Conservation (phyloP, 2,797 vertebrate species). For the Chanos chanos region DNA sequence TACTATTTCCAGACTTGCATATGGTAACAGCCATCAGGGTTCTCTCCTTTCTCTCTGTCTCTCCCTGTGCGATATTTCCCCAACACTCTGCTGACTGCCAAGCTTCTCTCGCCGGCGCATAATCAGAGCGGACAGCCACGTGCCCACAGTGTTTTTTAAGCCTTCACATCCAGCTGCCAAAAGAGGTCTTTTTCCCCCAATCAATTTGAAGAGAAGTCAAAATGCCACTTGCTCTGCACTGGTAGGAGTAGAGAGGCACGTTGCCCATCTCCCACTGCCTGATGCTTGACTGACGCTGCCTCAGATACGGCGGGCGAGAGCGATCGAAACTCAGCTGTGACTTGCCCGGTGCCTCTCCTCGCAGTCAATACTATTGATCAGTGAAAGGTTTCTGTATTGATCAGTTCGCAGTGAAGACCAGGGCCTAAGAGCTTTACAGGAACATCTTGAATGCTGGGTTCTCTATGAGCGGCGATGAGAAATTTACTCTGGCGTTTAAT, state of each 20-base stretch:
- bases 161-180: slow-evolving; percentile 37
- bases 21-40: background rate
- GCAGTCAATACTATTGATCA: slow-evolving; percentile 66
- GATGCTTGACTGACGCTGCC: slow-evolving; percentile 64
- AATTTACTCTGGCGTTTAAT: no score
- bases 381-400: slow-evolving; percentile 74
- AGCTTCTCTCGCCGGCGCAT: background rate
- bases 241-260: background rate
- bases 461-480: slow-evolving; percentile 15
- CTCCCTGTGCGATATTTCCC: background rate
- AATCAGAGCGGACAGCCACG: slow-evolving; percentile 11
- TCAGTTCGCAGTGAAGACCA: slow-evolving; percentile 54
- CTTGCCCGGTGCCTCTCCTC: slow-evolving; percentile 63
- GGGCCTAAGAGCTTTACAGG: slow-evolving; percentile 57
- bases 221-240: no score
- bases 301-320: slow-evolving; percentile 64
- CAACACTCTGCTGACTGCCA: background rate
- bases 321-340: slow-evolving; percentile 67
- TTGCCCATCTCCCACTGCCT: background rate
- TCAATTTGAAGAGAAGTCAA: slow-evolving; percentile 36
- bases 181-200: slow-evolving; percentile 58
- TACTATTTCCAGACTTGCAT: background rate
- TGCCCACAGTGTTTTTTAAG: slow-evolving; percentile 33
- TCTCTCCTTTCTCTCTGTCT: background rate
- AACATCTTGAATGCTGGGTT: slow-evolving; percentile 29